Percentiles rank a stretch among this genome's conserved stretches.
These are phyloP conservation scores for Cantharis rustica DNA, from an alignment of 2,888 invertebrate genomes.

Conservation along the genomic window DNA sequence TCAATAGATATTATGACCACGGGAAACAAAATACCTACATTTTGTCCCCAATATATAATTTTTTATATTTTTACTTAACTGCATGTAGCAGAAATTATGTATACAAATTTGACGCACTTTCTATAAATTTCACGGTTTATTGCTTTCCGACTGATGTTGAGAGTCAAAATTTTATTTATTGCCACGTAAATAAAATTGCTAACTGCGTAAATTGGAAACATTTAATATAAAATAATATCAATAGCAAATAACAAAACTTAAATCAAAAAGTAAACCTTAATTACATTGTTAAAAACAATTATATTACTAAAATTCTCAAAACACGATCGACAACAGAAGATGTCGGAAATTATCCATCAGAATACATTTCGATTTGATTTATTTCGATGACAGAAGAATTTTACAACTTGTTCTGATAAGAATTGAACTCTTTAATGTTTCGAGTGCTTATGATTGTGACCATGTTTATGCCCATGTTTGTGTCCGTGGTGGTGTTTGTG, in stretches of 20 bases:
- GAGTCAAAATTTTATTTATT: not conserved
- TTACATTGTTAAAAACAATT: not conserved
- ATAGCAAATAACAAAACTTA: not conserved
- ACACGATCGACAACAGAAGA: not conserved
- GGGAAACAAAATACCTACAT: no score
- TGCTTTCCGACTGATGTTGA: not conserved
- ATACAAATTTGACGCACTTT: not conserved
- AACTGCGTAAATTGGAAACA: not conserved
- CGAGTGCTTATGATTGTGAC: slow-evolving; percentile 30
- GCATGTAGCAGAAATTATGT: not conserved
- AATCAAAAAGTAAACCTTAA: not conserved
- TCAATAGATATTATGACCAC: no score
- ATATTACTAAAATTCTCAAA: not conserved
- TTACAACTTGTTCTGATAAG: no score
- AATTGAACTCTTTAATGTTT: not conserved
- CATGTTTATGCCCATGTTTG: no score
- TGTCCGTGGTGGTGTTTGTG: slow-evolving; percentile 6
- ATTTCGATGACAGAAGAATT: not conserved
- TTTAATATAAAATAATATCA: not conserved
- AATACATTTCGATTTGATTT: not conserved
- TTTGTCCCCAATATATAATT: not conserved
- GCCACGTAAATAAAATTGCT: not conserved
- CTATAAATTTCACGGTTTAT: not conserved
- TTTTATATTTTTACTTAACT: not conserved
- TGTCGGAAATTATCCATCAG: not conserved